phyloP scores from a whole-genome alignment of 2,113 vertebrate species.

The Orthonyx spaldingii region DNA sequence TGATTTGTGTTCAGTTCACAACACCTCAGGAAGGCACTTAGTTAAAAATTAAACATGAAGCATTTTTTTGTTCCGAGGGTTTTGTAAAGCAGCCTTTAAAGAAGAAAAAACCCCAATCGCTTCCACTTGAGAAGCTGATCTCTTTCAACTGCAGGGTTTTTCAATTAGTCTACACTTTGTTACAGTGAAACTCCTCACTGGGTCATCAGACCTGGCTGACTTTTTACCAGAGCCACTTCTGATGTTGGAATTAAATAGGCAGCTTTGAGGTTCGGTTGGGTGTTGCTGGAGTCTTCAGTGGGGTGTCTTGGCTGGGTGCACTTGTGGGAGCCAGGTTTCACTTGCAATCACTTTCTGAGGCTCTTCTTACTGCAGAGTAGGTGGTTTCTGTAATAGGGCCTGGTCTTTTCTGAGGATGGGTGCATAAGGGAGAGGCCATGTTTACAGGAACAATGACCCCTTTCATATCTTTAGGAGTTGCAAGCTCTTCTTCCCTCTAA shows the following conservation, averaged over 20 bases:
- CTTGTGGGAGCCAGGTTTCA: not conserved
- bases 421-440: not conserved
- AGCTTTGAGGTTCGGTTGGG: not conserved
- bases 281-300: not conserved
- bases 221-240: not conserved
- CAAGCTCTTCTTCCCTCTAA: not conserved
- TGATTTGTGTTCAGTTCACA: not conserved
- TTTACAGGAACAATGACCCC: not conserved
- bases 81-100: not conserved
- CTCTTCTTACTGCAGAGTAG: not conserved
- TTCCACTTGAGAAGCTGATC: not conserved
- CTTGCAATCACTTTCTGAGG: not conserved
- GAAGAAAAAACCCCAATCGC: not conserved
- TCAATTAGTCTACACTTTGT: not conserved
- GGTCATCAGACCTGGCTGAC: not conserved
- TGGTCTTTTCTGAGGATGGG: not conserved
- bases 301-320: not conserved
- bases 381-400: not conserved
- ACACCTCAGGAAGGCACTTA: constrained; percentile 2
- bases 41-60: constrained; percentile 3
- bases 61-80: not conserved
- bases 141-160: not conserved
- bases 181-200: not conserved
- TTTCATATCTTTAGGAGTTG: not conserved
- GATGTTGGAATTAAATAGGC: not conserved